Evolutionary conservation across 2,113 vertebrate species (phyloP).

Genomic region (Lagopus muta): DNA sequence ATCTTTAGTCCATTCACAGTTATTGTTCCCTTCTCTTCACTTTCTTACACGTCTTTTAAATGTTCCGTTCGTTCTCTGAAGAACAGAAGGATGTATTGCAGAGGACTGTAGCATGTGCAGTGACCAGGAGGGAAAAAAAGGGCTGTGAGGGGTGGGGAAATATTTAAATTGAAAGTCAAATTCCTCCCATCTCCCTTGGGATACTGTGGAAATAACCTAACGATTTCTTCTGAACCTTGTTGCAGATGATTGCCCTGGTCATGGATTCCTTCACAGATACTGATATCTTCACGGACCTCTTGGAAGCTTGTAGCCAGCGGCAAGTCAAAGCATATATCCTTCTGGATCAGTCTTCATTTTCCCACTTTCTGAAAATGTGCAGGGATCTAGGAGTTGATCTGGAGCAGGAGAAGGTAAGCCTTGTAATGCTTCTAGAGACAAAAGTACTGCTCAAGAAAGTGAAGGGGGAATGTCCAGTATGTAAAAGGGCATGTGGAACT

Average conservation of each 20-base stretch:
- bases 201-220: neutral
- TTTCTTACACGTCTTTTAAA: neutral
- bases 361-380: slow-evolving; percentile 92
- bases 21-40: neutral
- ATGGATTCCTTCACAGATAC: slow-evolving; percentile 95
- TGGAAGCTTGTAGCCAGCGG: slow-evolving; percentile 84
- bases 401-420: slow-evolving; percentile 87
- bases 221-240: neutral
- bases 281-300: slow-evolving; percentile 93
- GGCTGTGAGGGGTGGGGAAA: too few species aligned
- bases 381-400: slow-evolving; percentile 82
- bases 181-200: neutral
- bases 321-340: slow-evolving; percentile 91
- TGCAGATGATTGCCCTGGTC: slow-evolving; percentile 93
- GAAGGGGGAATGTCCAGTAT: neutral
- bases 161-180: neutral
- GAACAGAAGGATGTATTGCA: neutral
- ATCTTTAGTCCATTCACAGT: neutral
- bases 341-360: slow-evolving; percentile 85
- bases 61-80: neutral
- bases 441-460: neutral
- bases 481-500: neutral
- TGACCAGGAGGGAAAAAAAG: neutral
- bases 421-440: neutral
- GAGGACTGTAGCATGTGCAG: neutral